phyloP scores from a whole-genome alignment of 37 sponge, comb jelly and placozoan species.

The Bolinopsis microptera region DNA sequence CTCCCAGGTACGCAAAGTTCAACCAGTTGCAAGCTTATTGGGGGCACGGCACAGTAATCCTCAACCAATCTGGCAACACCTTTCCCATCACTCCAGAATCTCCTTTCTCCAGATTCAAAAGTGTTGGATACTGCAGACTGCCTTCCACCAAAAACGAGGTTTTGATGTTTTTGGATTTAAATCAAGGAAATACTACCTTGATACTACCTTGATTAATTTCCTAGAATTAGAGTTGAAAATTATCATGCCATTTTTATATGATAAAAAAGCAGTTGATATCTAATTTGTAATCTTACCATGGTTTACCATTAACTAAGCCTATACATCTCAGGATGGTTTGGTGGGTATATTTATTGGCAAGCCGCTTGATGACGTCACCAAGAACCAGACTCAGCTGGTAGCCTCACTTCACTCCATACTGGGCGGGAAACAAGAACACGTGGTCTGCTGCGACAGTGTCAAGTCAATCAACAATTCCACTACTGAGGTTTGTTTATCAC shows the following conservation, averaged over 20 bases:
- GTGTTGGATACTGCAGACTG: slow-evolving; percentile 52
- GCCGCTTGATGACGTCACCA: slow-evolving; percentile 45
- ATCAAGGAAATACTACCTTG: too few relatives aligned
- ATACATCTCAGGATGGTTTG: slow-evolving; percentile 29
- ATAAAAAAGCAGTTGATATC: too few relatives aligned
- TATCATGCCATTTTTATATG: too few relatives aligned
- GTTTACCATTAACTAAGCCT: too few relatives aligned
- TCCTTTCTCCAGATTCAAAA: slow-evolving; percentile 73
- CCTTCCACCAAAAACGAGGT: slow-evolving; percentile 63
- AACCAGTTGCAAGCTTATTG: slow-evolving; percentile 74
- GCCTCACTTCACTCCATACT: slow-evolving; percentile 37
- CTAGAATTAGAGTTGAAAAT: too few relatives aligned
- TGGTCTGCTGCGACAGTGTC: slow-evolving; percentile 65
- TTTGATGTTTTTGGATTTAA: too few relatives aligned
- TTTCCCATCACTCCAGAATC: slow-evolving; percentile 79
- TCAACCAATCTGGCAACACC: slow-evolving; percentile 69
- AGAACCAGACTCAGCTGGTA: slow-evolving; percentile 63
- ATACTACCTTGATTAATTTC: background rate
- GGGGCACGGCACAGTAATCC: slow-evolving; percentile 83
- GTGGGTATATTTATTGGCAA: slow-evolving; percentile 59
- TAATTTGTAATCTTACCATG: too few relatives aligned
- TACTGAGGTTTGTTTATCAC: slow-evolving; percentile 31
- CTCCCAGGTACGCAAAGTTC: slow-evolving; percentile 49
- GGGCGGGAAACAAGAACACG: slow-evolving; percentile 64
- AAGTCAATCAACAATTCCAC: background rate